Conservation (phyloP, 2,888 invertebrate genomes). For the Drosophila monieri region DNA sequence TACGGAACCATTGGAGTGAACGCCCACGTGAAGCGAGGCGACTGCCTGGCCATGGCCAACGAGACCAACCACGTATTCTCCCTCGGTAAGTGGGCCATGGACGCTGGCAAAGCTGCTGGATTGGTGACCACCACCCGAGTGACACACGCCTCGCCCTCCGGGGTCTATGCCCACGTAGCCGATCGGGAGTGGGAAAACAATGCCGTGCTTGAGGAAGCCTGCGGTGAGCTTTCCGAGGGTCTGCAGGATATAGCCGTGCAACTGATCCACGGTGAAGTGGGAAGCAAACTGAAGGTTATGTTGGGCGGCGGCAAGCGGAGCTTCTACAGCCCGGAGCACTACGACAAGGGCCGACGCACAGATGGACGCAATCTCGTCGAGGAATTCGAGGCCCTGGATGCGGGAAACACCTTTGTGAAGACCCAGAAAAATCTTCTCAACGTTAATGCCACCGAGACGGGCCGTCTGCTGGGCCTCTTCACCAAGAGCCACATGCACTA, state of each 20-base stretch:
- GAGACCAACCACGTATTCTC: constrained; percentile 87
- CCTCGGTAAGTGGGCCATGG: constrained; percentile 89
- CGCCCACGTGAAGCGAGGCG: constrained; percentile 86
- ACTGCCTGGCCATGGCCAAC: constrained; percentile 87
- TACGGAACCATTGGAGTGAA: constrained; percentile 90
- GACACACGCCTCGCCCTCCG: constrained; percentile 91
- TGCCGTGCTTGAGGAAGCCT: constrained; percentile 84
- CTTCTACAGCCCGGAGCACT: constrained; percentile 86
- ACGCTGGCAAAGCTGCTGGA: constrained; percentile 86
- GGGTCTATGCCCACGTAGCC: constrained; percentile 87
- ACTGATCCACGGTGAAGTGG: constrained; percentile 87
- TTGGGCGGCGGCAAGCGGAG: constrained; percentile 90
- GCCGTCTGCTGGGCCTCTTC: constrained; percentile 88
- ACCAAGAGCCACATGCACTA: constrained; percentile 88
- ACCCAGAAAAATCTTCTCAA: constrained; percentile 84
- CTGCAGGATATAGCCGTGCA: constrained; percentile 90
- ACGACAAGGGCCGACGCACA: constrained; percentile 85
- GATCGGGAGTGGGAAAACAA: constrained; percentile 90
- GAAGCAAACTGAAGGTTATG: constrained; percentile 89
- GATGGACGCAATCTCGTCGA: constrained; percentile 88
- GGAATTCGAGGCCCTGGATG: constrained; percentile 86
- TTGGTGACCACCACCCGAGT: constrained; percentile 91
- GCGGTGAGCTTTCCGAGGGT: constrained; percentile 81
- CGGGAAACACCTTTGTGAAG: constrained; percentile 85
- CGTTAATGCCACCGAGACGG: constrained; percentile 84